Evolutionary conservation across 2,888 invertebrate species (phyloP), one percentile per base, ranked within the genome.

Genomic region (Eupithecia abbreviata): DNA sequence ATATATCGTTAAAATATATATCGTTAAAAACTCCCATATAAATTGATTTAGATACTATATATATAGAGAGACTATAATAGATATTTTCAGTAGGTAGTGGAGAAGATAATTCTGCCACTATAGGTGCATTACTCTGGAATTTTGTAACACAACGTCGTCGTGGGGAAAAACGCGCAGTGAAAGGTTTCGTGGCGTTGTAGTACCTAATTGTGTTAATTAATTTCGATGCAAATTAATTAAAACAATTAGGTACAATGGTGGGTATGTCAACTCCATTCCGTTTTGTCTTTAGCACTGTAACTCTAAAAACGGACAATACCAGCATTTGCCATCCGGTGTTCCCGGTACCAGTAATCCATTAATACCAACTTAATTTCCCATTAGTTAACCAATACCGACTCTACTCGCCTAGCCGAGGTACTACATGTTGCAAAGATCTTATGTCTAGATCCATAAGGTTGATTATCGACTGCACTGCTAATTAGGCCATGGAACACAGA

Each of bases 371-470:
- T 62, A 62, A 62, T 62, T 18, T 62, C 62, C 30, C 18, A 62
- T 62, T 62, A 30, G 62, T 62, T 10, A 62, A 62, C 62, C 62
- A 62, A 62, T 62, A 12, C 62, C 62, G 58, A 62, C 30, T 30
- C 62, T 12, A 30, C 18, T 62, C 62, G 30, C 58, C 58, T 62
- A 18, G 30, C 18, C 62, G 30, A 62, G 10, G 62, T 62, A 12
- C 12, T 18, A 58, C 4, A 62, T 62, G 30, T 30, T 10, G 62
- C 30, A 62, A 30, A 18, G 62, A 12, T 30, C 62, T 30, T 62
- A 62, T 62, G 10, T 62, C 18, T 10, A 62, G 10, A 2, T 0
- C 0, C 0, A 30, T 62, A 62, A 30, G 30, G 62, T 12, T 62
- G 30, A 62, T 12, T 62, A 30, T 62, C 10, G 12, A 30, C 30